These are phyloP conservation scores for Struthidea cinerea DNA, from an alignment of 2,113 vertebrate genomes.

Conservation along the genomic window DNA sequence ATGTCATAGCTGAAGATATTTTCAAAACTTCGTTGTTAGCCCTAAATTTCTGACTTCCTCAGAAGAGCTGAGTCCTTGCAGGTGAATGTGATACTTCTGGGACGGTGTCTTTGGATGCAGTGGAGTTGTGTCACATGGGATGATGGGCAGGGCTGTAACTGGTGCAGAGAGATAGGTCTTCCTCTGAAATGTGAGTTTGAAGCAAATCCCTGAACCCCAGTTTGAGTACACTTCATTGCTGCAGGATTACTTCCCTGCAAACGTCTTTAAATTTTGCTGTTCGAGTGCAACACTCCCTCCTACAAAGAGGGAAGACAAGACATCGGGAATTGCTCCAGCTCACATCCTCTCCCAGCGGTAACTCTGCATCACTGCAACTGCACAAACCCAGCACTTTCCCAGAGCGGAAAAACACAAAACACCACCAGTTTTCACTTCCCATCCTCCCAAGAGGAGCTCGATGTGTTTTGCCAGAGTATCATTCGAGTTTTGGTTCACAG, in stretches of 20 bases:
- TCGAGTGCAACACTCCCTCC: neutral
- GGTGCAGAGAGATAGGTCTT: neutral
- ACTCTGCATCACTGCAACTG: neutral
- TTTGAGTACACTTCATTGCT: neutral
- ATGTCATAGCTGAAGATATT: neutral
- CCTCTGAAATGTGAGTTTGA: neutral
- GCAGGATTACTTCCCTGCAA: neutral
- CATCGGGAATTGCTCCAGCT: neutral
- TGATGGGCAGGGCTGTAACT: neutral
- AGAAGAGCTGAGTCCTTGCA: neutral
- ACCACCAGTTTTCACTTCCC: neutral
- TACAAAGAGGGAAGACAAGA: neutral
- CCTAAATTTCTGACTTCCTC: neutral
- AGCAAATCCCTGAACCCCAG: neutral
- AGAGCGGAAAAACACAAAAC: neutral
- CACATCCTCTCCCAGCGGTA: neutral
- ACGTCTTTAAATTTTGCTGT: neutral
- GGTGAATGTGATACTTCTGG: neutral
- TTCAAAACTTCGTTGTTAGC: neutral
- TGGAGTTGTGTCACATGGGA: rapidly evolving
- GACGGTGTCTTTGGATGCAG: neutral
- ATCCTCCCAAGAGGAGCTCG: neutral
- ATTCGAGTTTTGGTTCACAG: neutral
- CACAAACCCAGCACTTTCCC: neutral
- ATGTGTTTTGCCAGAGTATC: neutral